A percentile compares a stretch with the other conserved stretches of the same genome.
Conservation (phyloP, 2,113 vertebrate species). For the Galemys pyrenaicus region DNA sequence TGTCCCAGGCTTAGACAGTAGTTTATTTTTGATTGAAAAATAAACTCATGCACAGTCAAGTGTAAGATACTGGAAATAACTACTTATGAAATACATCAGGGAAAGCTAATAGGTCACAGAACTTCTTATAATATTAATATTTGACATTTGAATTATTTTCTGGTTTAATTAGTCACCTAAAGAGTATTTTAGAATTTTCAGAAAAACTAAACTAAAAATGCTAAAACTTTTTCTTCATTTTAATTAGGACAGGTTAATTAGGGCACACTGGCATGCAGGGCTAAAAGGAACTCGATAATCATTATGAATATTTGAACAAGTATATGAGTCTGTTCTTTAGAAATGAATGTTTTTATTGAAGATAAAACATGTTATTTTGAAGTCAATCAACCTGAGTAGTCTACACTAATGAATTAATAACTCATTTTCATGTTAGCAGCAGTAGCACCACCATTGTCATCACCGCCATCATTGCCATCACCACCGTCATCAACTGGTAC, state of each 20-base stretch:
- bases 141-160: slow-evolving; percentile 45
- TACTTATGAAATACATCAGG: not conserved
- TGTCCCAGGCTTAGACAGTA: not conserved
- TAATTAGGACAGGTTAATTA: not conserved
- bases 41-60: not conserved
- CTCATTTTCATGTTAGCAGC: not conserved
- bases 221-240: not conserved
- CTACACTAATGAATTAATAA: not conserved
- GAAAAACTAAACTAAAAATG: not conserved
- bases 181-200: not conserved
- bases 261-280: not conserved
- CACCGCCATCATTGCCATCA: not conserved
- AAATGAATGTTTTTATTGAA: not conserved
- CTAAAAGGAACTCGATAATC: not conserved
- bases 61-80: slow-evolving; percentile 27
- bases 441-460: too few relatives aligned
- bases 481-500: too few relatives aligned
- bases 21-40: slow-evolving; percentile 38
- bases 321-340: not conserved
- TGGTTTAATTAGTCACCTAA: not conserved
- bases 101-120: slow-evolving; percentile 16
- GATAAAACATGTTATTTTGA: not conserved
- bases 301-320: not conserved
- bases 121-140: not conserved
- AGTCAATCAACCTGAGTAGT: not conserved